phyloP scores from a whole-genome alignment of 1,140 invertebrate genomes.

The Tetraneura akinire region DNA sequence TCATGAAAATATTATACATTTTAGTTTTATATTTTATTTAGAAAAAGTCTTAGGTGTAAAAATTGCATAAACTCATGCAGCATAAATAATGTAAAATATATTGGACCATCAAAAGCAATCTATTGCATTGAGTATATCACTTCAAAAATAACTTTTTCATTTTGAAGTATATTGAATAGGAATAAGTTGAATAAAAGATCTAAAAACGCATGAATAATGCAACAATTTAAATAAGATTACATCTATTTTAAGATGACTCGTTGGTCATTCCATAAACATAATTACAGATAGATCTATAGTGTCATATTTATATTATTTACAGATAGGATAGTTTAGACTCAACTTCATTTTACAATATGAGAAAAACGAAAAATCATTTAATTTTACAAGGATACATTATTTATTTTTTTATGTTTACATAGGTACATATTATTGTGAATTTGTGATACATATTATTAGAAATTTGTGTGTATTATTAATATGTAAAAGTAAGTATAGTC shows the following conservation, averaged over 20 bases:
- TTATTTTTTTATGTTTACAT: too few species aligned
- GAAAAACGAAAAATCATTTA: too few species aligned
- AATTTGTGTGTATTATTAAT: too few species aligned
- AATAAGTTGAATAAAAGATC: slow-evolving; percentile 19
- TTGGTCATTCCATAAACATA: not conserved
- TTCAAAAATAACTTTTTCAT: not conserved
- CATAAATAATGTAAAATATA: slow-evolving; percentile 7
- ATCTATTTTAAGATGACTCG: not conserved
- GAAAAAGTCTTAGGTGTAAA: not conserved
- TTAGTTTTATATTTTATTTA: too few species aligned
- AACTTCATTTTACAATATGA: not conserved
- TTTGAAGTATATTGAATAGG: not conserved
- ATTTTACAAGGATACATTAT: too few species aligned
- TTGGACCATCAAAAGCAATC: not conserved
- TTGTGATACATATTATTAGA: too few species aligned
- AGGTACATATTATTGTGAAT: too few species aligned
- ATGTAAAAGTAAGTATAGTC: too few species aligned
- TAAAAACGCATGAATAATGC: not conserved
- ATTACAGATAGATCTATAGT: not conserved
- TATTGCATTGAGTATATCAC: not conserved
- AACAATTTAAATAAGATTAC: not conserved
- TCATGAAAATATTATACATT: too few species aligned
- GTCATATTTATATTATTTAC: not conserved
- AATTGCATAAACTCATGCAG: not conserved
- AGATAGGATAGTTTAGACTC: too few species aligned